phyloP scores from a whole-genome alignment of 23 tunicate genomes.

The Halocynthia aurantium region DNA sequence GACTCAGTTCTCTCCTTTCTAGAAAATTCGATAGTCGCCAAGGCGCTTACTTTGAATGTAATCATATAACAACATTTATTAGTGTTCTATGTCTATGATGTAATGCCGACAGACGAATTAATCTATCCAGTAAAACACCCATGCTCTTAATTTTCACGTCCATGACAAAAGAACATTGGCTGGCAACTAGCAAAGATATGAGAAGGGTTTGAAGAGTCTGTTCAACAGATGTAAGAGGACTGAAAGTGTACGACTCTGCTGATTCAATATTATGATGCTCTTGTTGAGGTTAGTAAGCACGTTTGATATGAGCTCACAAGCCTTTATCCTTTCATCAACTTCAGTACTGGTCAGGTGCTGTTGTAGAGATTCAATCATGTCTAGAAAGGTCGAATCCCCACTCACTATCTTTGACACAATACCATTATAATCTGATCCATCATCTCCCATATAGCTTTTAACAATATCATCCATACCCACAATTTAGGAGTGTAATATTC shows the following conservation, averaged over 20 bases:
- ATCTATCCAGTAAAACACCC: constrained; percentile 31
- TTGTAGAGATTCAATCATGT: constrained; percentile 52
- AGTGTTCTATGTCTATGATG: too few species aligned
- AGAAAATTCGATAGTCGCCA: too few species aligned
- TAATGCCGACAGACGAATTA: constrained; percentile 10
- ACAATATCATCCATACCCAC: too few species aligned
- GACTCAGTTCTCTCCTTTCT: too few species aligned
- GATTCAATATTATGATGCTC: constrained; percentile 20
- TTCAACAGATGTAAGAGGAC: constrained; percentile 28
- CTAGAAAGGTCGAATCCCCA: background rate
- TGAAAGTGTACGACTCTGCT: background rate
- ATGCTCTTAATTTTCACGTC: constrained; percentile 8
- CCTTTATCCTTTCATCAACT: constrained; percentile 34
- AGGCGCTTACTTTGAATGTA: too few species aligned
- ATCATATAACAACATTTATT: too few species aligned
- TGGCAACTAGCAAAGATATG: constrained; percentile 47
- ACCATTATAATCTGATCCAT: too few species aligned
- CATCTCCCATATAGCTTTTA: too few species aligned
- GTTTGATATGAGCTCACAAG: constrained; percentile 33
- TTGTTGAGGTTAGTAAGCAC: constrained; percentile 32
- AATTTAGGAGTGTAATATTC: too few species aligned
- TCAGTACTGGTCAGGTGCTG: constrained; percentile 47
- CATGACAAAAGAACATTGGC: constrained; percentile 37
- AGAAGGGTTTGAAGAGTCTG: constrained; percentile 50
- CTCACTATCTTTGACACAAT: too few species aligned